phyloP scores from a whole-genome alignment of 1,140 invertebrate species.

The Antheraea pernyi region DNA sequence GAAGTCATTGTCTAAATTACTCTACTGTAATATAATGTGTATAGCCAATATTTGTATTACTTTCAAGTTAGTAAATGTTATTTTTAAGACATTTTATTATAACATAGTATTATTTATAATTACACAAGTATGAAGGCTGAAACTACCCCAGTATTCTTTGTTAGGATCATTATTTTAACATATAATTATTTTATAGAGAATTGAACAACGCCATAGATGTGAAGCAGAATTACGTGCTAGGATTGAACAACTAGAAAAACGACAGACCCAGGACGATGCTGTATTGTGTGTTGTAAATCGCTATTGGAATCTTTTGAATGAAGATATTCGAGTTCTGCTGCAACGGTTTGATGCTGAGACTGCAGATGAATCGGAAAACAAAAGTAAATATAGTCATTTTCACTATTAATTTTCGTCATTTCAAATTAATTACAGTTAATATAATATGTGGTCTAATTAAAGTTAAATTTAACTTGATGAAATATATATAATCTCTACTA shows the following conservation, averaged over 20 bases:
- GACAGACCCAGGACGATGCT: conserved; percentile 98
- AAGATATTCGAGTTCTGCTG: conserved; percentile 95
- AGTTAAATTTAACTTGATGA: too few relatives aligned
- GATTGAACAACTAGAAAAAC: conserved; percentile 97
- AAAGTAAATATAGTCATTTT: conserved; percentile 82
- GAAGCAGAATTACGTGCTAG: conserved; percentile 94
- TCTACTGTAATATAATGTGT: too few relatives aligned
- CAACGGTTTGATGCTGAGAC: conserved; percentile 98
- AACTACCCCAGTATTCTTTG: too few relatives aligned
- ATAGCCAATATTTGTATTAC: too few relatives aligned
- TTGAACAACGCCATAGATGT: conserved; percentile 93
- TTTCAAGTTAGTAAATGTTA: too few relatives aligned
- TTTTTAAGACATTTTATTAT: too few relatives aligned
- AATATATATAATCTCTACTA: too few relatives aligned
- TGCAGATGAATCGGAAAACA: conserved; percentile 96
- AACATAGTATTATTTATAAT: too few relatives aligned
- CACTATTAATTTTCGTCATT: neutral
- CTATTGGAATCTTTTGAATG: conserved; percentile 98
- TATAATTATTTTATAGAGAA: conserved; percentile 81
- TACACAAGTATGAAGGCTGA: too few relatives aligned
- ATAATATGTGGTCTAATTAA: too few relatives aligned
- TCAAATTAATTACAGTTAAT: too few relatives aligned
- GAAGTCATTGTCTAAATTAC: too few relatives aligned
- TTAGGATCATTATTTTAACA: neutral
- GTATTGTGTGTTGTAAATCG: conserved; percentile 98